Base-by-base conservation (phyloP, 2,888 invertebrate species). In the Empis stercorea region DNA sequence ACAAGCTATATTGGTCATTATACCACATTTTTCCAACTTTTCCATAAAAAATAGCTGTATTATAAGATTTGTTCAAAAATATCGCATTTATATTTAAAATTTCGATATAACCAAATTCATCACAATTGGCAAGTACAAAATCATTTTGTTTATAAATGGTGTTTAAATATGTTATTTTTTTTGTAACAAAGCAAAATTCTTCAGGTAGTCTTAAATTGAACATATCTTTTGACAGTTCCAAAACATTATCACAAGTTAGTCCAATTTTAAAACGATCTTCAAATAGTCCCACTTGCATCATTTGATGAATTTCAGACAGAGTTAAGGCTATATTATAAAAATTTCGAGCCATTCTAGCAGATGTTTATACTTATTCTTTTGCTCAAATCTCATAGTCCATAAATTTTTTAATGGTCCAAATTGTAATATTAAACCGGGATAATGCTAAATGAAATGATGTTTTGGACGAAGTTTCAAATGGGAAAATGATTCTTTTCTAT, bases 141-240 rank as follows among this genome's bases (percentile, higher is more conserved):
- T 44, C 36, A n/a, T 20, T 20, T 36, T 44, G 36, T 10, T 44
- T 44, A 16, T 36, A 44, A 6, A n/a, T 36, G 16, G 36, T 44
- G 20, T 44, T 44, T 7, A 20, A 36, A n/a, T 34, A 36, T 16
- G 23, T 10, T 15, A 36, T 32, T 20, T 20, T 44, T 15, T 44
- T 44, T 2, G 37, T 36, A 9, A 44, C 44, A 44, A 44, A 44
- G 15, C 27, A 14, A 38, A 44, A 44, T 11, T 44, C 37, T 3
- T 14, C 14, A 11, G 44, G 27, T n/a, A 44, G 15, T 13, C 23
- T 6, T 37, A 23, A 10, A 37, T 44, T 44, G 23, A 44, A 44
- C 34, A 37, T 34, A 10, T 23, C 23, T 36, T 44, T 44, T 14
- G 44, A 10, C 3, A 44, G 3, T 36, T 30, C n/a, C 11, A 36